Conservation (phyloP, 2,113 vertebrate genomes). For the Nettapus auritus region DNA sequence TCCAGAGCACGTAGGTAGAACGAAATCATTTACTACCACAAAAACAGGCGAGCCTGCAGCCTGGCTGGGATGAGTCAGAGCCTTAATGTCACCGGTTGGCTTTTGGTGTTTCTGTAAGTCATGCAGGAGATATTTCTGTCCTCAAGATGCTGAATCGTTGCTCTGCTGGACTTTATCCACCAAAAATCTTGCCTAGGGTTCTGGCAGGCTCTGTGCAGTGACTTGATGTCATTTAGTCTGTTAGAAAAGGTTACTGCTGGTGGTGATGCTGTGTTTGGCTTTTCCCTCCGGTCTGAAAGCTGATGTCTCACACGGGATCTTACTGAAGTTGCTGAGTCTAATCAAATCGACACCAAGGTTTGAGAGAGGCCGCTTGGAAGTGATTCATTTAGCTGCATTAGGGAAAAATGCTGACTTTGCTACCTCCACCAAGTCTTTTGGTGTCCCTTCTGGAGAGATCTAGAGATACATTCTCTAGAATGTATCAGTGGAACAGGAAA, state of each 20-base stretch:
- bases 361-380: not conserved
- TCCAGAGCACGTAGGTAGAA: not conserved
- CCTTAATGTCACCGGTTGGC: slow-evolving; percentile 29
- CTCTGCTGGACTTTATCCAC: slow-evolving; percentile 12
- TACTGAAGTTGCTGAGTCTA: not conserved
- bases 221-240: not conserved
- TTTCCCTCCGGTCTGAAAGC: not conserved
- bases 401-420: not conserved
- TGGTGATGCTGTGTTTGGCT: not conserved
- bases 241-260: not conserved
- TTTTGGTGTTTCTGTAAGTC: slow-evolving; percentile 29
- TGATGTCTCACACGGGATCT: not conserved
- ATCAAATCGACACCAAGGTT: not conserved
- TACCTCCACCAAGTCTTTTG: not conserved
- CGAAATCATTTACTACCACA: not conserved
- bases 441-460: not conserved
- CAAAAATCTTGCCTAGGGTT: not conserved
- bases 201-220: slow-evolving; percentile 3
- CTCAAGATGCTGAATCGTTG: slow-evolving; percentile 2
- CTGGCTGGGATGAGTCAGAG: slow-evolving; percentile 23
- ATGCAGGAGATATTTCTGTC: slow-evolving; percentile 14
- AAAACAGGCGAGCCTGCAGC: not conserved
- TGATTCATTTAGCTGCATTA: not conserved
- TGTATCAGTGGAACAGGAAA: not conserved
- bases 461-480: accelerated